Base-by-base conservation (phyloP, 2,113 vertebrate species). In the Halichoerus grypus region DNA sequence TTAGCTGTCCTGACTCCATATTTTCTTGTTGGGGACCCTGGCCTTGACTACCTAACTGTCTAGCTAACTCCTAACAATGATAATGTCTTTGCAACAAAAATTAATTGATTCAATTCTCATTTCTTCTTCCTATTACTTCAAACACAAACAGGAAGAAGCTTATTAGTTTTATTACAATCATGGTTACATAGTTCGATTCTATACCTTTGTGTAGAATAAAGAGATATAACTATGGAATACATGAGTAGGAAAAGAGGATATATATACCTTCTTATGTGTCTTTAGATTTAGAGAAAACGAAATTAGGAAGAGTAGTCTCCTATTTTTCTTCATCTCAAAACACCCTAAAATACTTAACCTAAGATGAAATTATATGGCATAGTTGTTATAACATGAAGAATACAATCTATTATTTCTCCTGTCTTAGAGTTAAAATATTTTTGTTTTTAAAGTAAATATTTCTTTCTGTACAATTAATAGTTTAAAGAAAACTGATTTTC, bases 401-500 rank as follows among this genome's bases (percentile, higher is more conserved):
- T 39, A 82, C 16, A 55, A 33, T 39, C 22, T 69, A 49, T 80
- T 86, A 65, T 82, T 86, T 46, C 57, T 94, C 31, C 13, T n/a
- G 1, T 81, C n/a, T 92, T 77, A 71, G 51, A 55, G 26, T 33
- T 85, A 92, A 86, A 28, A 16, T 16, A 49, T 83, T 76, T 81
- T 80, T 80, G 13, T 80, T 61, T 90, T 89, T 55, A 55, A 97
- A 63, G 59, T 39, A 42, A 86, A 57, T 74, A 67, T 95, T 89
- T 97, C 14, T 92, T 94, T 71, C 57, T 46, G 12, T 79, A 65
- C 55, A 76, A 90, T n/a, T 69, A 80, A 84, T 63, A 67, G 15
- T 24, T 89, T 67, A 36, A 74, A 85, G n/a, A 79, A 90, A 77
- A 92, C 77, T 39, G 26, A 24, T 72, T 59, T 67, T 94, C 4